Conservation (phyloP, 1,140 invertebrate species). For the Arctopsyche grandis region DNA sequence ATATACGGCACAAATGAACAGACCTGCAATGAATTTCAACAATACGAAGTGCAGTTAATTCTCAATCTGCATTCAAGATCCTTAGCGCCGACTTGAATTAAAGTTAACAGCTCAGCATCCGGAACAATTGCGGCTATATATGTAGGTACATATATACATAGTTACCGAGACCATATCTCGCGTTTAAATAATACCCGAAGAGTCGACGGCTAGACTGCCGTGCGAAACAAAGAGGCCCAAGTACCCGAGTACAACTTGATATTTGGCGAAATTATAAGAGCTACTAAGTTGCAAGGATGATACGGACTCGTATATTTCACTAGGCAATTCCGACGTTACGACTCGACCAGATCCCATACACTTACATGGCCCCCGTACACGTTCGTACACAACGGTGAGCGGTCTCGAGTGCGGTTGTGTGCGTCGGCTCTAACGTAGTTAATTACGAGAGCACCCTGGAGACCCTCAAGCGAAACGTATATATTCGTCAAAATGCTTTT, state of each 20-base stretch:
- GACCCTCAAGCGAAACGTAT: not conserved
- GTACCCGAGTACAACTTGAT: not conserved
- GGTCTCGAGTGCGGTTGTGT: too few species aligned
- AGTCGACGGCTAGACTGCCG: not conserved
- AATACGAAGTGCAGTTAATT: too few species aligned
- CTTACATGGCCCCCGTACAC: too few species aligned
- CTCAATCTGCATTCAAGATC: too few species aligned
- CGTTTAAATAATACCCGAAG: not conserved
- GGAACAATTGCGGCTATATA: not conserved
- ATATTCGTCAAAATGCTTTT: not conserved
- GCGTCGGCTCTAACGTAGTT: not conserved
- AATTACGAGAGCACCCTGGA: not conserved
- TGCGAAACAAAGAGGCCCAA: conserved; percentile 1
- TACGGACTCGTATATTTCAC: not conserved
- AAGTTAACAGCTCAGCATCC: not conserved
- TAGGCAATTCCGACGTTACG: not conserved
- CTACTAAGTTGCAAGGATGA: not conserved
- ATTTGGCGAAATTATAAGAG: conserved; percentile 23
- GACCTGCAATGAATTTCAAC: too few species aligned
- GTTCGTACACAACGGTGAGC: too few species aligned
- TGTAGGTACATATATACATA: too few species aligned
- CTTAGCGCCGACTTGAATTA: not conserved
- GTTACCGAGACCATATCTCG: not conserved
- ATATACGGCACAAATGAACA: too few species aligned
- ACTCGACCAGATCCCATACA: not conserved